Conservation (phyloP, 2,888 invertebrate genomes). For the Drosophila pegasa region DNA sequence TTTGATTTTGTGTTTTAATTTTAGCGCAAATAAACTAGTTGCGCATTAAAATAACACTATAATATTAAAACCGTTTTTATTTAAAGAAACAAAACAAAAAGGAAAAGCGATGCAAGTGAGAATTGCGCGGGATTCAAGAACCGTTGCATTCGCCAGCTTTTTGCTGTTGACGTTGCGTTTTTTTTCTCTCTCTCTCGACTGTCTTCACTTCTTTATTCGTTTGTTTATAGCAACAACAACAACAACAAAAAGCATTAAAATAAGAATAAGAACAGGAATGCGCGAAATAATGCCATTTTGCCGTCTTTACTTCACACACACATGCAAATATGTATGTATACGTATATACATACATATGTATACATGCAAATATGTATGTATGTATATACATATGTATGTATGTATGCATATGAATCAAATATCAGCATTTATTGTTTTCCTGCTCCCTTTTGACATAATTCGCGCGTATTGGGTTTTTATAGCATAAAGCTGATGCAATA, state of each 20-base stretch:
- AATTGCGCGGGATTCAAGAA: constrained; percentile 22
- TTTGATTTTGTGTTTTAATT: constrained; percentile 69
- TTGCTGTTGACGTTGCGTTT: constrained; percentile 40
- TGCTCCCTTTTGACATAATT: constrained; percentile 12
- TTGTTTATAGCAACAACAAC: constrained; percentile 68
- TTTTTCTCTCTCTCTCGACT: constrained; percentile 3
- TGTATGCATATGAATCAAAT: constrained; percentile 12
- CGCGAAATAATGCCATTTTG: constrained; percentile 18
- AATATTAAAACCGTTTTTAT: constrained; percentile 28
- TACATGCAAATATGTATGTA: neutral
- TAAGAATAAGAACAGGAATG: constrained; percentile 27
- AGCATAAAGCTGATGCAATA: constrained; percentile 63
- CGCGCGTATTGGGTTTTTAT: neutral
- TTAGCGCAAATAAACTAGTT: constrained; percentile 62
- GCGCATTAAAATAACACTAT: constrained; percentile 19
- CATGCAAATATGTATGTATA: neutral
- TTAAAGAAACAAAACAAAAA: constrained; percentile 19
- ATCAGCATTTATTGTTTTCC: constrained; percentile 22
- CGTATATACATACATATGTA: constrained; percentile 6
- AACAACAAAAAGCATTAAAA: constrained; percentile 15
- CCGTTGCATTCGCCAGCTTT: constrained; percentile 16
- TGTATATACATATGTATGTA: neutral
- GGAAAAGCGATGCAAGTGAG: constrained; percentile 7
- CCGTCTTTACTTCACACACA: neutral
- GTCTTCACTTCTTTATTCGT: constrained; percentile 27